These are phyloP conservation scores for Strigops habroptila DNA, from an alignment of 2,113 vertebrate genomes.

Conservation along the genomic window DNA sequence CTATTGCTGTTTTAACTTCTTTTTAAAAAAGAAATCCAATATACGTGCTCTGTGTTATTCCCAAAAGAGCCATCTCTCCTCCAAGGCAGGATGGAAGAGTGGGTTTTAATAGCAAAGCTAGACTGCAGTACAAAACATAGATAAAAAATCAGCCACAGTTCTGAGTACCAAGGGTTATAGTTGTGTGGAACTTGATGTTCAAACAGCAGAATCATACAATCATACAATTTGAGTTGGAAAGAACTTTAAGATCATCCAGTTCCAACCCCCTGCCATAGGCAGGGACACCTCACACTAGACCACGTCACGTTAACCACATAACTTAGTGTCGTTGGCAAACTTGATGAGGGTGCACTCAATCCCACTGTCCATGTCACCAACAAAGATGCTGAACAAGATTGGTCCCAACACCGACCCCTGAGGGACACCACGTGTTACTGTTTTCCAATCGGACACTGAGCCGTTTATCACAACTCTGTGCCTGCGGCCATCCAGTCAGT, in stretches of 20 bases:
- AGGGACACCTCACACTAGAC: not conserved
- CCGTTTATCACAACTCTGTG: too few species aligned
- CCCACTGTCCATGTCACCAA: too few species aligned
- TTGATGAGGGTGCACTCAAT: too few species aligned
- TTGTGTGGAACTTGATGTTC: not conserved
- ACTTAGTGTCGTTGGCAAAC: too few species aligned
- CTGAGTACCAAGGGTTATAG: not conserved
- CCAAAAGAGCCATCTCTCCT: not conserved
- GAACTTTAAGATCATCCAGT: not conserved
- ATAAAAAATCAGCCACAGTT: not conserved
- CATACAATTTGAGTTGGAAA: not conserved
- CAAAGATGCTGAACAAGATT: too few species aligned
- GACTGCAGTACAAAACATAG: not conserved
- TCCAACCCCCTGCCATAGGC: not conserved
- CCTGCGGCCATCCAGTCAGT: too few species aligned
- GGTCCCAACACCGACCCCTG: too few species aligned
- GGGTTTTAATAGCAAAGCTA: slow-evolving; percentile 5
- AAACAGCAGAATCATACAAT: not conserved
- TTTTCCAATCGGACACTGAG: too few species aligned
- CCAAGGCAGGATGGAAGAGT: not conserved
- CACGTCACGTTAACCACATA: too few species aligned
- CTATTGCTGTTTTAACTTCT: slow-evolving; percentile 20
- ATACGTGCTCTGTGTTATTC: not conserved
- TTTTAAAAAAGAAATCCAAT: not conserved
- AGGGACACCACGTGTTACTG: too few species aligned